Evolutionary conservation across 2,888 invertebrate genomes (phyloP), one percentile per base, ranked within the genome.

Genomic region (Drosophila dives): DNA sequence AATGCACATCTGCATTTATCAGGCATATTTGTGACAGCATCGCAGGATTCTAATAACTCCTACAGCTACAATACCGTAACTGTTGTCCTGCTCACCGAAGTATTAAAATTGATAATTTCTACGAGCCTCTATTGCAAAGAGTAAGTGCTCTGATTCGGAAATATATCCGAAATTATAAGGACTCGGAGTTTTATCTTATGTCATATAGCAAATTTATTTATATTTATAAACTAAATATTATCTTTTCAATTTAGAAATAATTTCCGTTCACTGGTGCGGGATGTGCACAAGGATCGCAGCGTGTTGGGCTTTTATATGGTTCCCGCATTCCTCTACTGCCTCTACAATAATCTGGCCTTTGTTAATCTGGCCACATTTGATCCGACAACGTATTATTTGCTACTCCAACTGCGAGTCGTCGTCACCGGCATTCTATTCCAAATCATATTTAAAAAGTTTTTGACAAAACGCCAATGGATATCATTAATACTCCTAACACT

Each of bases 261-360:
- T 60, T 72, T 92, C 0, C 69, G 70, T 11, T 89, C 90, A 2
- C 63, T 92, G 58, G 64, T 87, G 8, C 85, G 75, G 12, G 91
- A 92, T 91, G 95, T 84, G 90, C 92, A 88, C 95, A 94, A 94
- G 80, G 95, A 96, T 90, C 94, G 94, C 77, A 94, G 95, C 90
- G 94, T 98, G 53, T 93, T 98, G 81, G 92, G 96, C 64, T 92
- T 97, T 51, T 99, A 99, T 92, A 97, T 98, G 93, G 95, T 99
- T 76, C 99, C 99, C 49, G 97, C 98, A 0, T 94, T 97, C 88
- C 93, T 99, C 62, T 99, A 99, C 92, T 98, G 98, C 89, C 94
- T 98, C 60, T 99, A 99, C 94, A 99, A 99, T 92, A 99, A 99
- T 94, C 94, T 99, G 89, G 95, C 98, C 36, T 99, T 98, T 93